Conservation (phyloP, 1,140 invertebrate species). For the Trichomalopsis sarcophagae region DNA sequence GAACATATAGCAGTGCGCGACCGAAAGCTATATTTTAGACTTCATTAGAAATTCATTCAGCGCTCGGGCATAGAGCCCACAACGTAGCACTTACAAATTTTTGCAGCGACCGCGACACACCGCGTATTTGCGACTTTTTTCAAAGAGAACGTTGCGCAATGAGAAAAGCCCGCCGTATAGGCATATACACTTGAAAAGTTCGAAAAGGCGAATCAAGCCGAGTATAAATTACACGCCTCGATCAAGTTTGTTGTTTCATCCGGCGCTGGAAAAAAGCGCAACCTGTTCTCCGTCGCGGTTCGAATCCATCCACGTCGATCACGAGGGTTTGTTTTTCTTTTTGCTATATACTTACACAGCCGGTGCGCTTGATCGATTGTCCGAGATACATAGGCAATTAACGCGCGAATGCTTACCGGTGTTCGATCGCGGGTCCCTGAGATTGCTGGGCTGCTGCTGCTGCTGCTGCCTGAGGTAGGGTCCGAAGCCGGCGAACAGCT, state of each 20-base stretch:
- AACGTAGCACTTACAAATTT: not conserved
- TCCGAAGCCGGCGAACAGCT: slow-evolving; percentile 68
- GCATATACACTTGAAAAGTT: not conserved
- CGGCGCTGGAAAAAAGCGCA: no score
- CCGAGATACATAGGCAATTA: not conserved
- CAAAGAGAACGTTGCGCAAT: slow-evolving; percentile 22
- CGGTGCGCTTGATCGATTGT: no score
- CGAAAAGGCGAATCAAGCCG: not conserved
- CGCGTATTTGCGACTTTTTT: not conserved
- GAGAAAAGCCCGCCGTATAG: not conserved
- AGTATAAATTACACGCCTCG: slow-evolving; percentile 21
- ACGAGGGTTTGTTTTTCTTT: not conserved
- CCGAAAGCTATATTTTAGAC: not conserved
- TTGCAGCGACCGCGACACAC: slow-evolving; percentile 7
- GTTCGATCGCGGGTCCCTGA: slow-evolving; percentile 70
- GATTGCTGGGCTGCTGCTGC: not conserved
- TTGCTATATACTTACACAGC: not conserved
- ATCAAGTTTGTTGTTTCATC: not conserved
- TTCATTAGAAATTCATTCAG: slow-evolving; percentile 27
- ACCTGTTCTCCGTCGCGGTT: no score
- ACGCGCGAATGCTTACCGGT: slow-evolving; percentile 59
- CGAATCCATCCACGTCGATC: not conserved
- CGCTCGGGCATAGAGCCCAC: not conserved
- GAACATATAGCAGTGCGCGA: not conserved
- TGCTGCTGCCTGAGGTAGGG: slow-evolving; percentile 60